Evolutionary conservation across 1,140 invertebrate species (phyloP), one percentile per base, ranked within the genome.

Genomic region (Cepaea nemoralis): DNA sequence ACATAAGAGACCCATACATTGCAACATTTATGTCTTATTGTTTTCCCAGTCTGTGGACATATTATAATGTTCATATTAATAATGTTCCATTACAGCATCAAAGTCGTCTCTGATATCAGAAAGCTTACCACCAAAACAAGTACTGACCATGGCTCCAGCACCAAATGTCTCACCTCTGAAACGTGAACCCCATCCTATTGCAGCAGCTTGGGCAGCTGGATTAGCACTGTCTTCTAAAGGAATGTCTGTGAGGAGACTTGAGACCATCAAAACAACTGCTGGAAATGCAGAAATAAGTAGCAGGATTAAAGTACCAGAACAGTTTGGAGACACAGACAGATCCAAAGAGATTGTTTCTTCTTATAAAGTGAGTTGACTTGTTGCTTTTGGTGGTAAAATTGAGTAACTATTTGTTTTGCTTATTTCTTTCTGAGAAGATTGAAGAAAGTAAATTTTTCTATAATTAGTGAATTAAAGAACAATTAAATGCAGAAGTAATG

Each of bases 171-270:
- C 42, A 12, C 71, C 71, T 40, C 71, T 50, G 77, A 42, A 69
- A 69, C 37, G 77, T n/a, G 77, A 35, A 27, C 75, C 75, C 24
- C 77, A 78, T 35, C 77, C 77, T 14, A 78, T 78, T 16, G 77
- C 77, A 8, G 77, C 77, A 69, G 77, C 63, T n/a, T 78, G 77
- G 77, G 5, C 77, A 24, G 77, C 77, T 35, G 77, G 77, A n/a
- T 63, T 78, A 31, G 6, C 59, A 45, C 35, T 78, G 59, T 78
- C 77, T 27, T 35, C 77, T 1, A 78, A 78, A 69, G 77, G 77
- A 27, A 24, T 16, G 69, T 16, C 37, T 39, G 37, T 40, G n/a
- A 63, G 27, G 33, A 27, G 59, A 16, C 59, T 10, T 6, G 59
- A 63, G 16, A 31, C 27, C 8, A n/a, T n/a, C n/a, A n/a, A n/a